These are phyloP conservation scores for Aspidoscelis tigris DNA, from an alignment of 2,113 vertebrate genomes.

Conservation along the genomic window DNA sequence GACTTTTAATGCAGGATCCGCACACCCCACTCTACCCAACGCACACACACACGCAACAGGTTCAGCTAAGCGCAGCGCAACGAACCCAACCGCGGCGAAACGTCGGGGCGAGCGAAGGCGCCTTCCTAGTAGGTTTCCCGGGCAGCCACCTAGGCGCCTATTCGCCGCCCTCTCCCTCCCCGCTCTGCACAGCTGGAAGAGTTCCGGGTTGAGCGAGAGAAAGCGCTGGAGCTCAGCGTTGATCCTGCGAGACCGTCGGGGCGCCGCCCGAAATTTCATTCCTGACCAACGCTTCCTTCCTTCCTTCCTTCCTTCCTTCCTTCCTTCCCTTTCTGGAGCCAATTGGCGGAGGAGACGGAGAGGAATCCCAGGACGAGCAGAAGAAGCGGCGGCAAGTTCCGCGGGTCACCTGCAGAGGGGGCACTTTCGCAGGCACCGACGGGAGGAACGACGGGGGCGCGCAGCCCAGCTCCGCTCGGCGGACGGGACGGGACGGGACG, in stretches of 20 bases:
- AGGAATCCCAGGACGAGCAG: conserved; percentile 26
- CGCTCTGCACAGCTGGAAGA: neutral
- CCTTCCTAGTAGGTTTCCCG: too few relatives aligned
- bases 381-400: neutral
- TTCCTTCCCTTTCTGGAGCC: conserved; percentile 36
- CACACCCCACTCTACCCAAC: neutral
- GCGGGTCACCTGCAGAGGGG: conserved; percentile 3
- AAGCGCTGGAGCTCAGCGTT: conserved; percentile 57
- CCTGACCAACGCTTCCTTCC: conserved; percentile 26
- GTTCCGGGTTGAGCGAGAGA: neutral
- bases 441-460: too few relatives aligned
- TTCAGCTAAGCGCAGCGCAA: neutral
- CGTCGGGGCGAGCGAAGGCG: neutral
- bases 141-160: too few relatives aligned
- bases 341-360: conserved; percentile 59
- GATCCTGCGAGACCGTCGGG: conserved; percentile 24
- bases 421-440: too few relatives aligned
- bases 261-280: conserved; percentile 50
- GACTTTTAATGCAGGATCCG: too few relatives aligned
- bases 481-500: too few relatives aligned
- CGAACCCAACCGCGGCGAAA: neutral
- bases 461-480: too few relatives aligned
- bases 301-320: conserved; percentile 26
- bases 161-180: neutral
- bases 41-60: neutral